phyloP scores from a whole-genome alignment of 1,140 invertebrate genomes.

The Pseudomyrmex cubaensis region DNA sequence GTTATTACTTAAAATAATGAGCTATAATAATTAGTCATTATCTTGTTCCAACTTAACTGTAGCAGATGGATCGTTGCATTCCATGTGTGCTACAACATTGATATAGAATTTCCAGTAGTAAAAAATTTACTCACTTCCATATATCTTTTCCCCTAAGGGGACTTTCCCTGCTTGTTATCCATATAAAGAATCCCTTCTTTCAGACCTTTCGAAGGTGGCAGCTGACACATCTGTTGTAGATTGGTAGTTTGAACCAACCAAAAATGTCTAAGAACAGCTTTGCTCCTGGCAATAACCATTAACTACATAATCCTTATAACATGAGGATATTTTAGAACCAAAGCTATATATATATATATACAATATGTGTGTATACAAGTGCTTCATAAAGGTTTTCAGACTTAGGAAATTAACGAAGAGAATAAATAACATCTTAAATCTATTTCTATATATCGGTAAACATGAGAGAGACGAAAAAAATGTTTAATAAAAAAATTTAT shows the following conservation, averaged over 20 bases:
- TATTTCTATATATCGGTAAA: conserved; percentile 21
- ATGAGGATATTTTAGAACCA: conserved; percentile 63
- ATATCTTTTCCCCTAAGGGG: conserved; percentile 50
- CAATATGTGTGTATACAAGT: background rate
- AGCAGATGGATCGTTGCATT: conserved; percentile 1
- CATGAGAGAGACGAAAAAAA: background rate
- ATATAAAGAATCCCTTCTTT: conserved; percentile 56
- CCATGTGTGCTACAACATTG: conserved; percentile 21
- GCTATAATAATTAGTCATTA: no score
- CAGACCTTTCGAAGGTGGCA: conserved; percentile 62
- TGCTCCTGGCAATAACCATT: conserved; percentile 71
- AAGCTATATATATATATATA: conserved; percentile 7
- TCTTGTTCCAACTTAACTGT: conserved; percentile 15
- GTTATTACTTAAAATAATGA: conserved; percentile 8
- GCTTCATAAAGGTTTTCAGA: conserved; percentile 64
- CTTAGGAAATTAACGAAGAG: conserved; percentile 43
- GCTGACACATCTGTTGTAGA: conserved; percentile 74
- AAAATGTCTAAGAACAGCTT: conserved; percentile 68
- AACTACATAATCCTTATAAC: conserved; percentile 67
- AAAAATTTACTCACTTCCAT: conserved; percentile 50
- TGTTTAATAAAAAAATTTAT: background rate
- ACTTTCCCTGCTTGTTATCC: conserved; percentile 70
- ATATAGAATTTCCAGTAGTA: conserved; percentile 17
- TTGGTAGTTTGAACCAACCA: conserved; percentile 68
- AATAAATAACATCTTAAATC: conserved; percentile 10